Base-by-base conservation (phyloP, 2,888 invertebrate genomes). In the Mystacides longicornis region DNA sequence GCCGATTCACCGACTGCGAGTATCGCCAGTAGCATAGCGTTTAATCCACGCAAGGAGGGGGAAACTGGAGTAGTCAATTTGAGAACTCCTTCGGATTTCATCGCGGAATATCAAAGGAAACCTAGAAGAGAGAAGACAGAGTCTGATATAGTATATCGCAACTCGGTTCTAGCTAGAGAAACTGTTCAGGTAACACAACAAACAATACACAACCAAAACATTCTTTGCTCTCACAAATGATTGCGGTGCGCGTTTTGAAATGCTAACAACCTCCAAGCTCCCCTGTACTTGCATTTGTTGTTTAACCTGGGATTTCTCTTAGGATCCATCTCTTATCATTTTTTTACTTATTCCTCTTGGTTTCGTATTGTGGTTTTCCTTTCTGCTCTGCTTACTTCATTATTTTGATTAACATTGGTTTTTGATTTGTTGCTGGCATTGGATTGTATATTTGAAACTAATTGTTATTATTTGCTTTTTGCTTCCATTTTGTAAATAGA, bases 61-160 rank as follows among this genome's bases (percentile, higher is more conserved):
- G 55, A 52, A 27, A 33, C 18, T 33, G 45, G 49, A 14, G 57
- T 45, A 18, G 45, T 37, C 23, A 42, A 27, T 21, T 51, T 57
- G 48, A 42, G 33, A 22, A 51, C 56, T 21, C 60, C 62, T 27
- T 51, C 62, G 49, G 58, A 68, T 61, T 64, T 75, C 63, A 71
- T 65, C 65, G 67, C 69, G 64, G 71, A 72, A 66, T 73, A 81
- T 62, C 69, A 84, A 64, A 80, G 81, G 16, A 50, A 55, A 21
- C 59, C 55, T 66, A 81, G 91, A 66, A 80, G 91, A 66, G 91
- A 92, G 81, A 90, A 90, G 78, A 92, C 91, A 67, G 91, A 92
- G 75, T 90, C 89, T 59, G 89, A 89, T 71, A 89, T 91, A 69
- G 85, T 89, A 65, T 81, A 88, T 68, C 80, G 86, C 66, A 83